Percentiles rank a stretch among this genome's conserved stretches.
These are phyloP conservation scores for Lochmaea capreae DNA, from an alignment of 2,888 invertebrate genomes.

Conservation along the genomic window DNA sequence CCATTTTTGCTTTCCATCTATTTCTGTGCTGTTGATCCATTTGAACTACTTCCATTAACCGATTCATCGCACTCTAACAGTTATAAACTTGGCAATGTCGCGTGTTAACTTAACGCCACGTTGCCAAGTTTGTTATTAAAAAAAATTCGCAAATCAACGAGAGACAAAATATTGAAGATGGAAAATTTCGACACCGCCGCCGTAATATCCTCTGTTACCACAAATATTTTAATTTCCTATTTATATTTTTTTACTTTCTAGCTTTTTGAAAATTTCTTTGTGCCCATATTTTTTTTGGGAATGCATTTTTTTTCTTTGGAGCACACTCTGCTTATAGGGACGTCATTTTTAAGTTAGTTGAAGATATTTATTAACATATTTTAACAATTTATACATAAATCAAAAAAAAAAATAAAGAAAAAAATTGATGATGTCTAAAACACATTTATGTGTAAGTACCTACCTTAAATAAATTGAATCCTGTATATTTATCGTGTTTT, in stretches of 20 bases:
- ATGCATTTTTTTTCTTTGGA: not conserved
- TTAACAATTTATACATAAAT: not conserved
- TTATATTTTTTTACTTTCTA: slow-evolving; percentile 27
- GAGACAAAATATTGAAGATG: not conserved
- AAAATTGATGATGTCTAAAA: not conserved
- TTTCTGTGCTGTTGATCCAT: not conserved
- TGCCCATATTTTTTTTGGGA: slow-evolving; percentile 1
- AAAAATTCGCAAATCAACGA: not conserved
- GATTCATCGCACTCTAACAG: not conserved
- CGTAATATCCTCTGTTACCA: slow-evolving; percentile 31
- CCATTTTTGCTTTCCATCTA: not conserved
- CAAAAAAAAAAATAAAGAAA: too few species aligned
- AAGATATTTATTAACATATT: slow-evolving; percentile 10
- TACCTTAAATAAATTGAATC: too few species aligned
- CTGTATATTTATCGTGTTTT: too few species aligned
- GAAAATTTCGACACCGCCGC: slow-evolving; percentile 24
- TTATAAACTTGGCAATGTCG: not conserved
- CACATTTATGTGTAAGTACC: not conserved
- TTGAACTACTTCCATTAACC: not conserved
- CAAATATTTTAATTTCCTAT: slow-evolving; percentile 27
- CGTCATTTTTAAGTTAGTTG: not conserved
- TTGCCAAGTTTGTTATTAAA: not conserved
- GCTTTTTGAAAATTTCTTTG: slow-evolving; percentile 10
- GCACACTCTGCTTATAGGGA: not conserved
- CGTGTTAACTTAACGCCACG: not conserved